Conservation (phyloP, 2,113 vertebrate genomes). For the Microtus montanus region DNA sequence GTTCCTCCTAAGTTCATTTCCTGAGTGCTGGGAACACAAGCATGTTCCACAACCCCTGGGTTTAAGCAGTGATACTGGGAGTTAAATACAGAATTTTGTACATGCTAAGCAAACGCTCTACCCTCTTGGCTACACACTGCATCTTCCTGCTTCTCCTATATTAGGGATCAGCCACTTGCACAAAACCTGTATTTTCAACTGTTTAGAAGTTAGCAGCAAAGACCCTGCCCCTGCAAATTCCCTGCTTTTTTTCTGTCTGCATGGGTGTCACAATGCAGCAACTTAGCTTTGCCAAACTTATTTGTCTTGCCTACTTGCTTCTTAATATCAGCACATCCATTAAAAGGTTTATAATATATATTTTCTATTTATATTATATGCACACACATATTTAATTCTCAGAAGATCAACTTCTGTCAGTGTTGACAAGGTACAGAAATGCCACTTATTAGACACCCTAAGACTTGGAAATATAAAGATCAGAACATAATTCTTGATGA, state of each 20-base stretch:
- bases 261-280: neutral
- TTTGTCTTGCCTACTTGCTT: neutral
- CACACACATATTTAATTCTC: neutral
- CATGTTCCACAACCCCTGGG: neutral
- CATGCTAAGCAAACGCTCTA: neutral
- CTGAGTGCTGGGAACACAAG: neutral
- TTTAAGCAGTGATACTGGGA: neutral
- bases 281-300: neutral
- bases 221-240: accelerated
- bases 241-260: neutral
- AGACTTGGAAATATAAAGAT: neutral
- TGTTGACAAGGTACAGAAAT: neutral
- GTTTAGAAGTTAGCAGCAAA: neutral
- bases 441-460: neutral
- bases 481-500: neutral
- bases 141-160: neutral
- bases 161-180: neutral
- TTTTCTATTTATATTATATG: neutral
- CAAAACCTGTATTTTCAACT: neutral
- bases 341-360: neutral
- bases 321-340: neutral
- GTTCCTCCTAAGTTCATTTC: neutral
- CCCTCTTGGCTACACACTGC: neutral
- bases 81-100: neutral
- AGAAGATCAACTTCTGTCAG: neutral